These are phyloP conservation scores for Threskiornis aethiopicus DNA, from an alignment of 2,797 vertebrate species.

Conservation along the genomic window DNA sequence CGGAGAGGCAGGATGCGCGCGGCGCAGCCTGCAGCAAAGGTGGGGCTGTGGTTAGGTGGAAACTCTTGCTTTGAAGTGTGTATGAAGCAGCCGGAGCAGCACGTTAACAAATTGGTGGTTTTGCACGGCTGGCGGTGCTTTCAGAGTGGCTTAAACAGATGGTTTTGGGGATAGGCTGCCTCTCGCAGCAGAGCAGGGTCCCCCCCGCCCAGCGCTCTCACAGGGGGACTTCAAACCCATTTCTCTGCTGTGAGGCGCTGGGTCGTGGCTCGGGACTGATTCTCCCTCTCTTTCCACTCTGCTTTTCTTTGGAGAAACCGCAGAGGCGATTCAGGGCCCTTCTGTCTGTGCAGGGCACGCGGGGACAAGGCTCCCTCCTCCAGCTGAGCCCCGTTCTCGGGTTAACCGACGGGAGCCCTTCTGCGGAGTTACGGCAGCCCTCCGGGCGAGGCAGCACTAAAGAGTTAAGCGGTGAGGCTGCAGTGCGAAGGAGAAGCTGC, in stretches of 20 bases:
- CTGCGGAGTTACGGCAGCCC: fast-evolving
- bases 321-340: neutral
- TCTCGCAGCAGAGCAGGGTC: fast-evolving
- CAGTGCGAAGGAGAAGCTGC: neutral
- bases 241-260: neutral
- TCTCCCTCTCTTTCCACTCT: neutral
- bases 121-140: neutral
- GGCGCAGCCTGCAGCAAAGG: neutral
- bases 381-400: neutral
- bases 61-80: neutral
- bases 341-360: neutral
- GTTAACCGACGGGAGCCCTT: neutral
- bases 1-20: neutral
- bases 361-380: fast-evolving
- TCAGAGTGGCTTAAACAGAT: fast-evolving
- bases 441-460: neutral
- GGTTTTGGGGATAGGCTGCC: neutral
- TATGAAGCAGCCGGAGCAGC: neutral
- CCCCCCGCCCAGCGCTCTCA: neutral
- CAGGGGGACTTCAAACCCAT: neutral
- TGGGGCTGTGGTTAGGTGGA: fast-evolving
- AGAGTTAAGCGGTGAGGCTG: neutral
- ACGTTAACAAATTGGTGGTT: neutral
- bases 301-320: neutral
- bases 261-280: neutral